Base-by-base conservation (phyloP, 2,888 invertebrate genomes). In the Cybosia mesomella region DNA sequence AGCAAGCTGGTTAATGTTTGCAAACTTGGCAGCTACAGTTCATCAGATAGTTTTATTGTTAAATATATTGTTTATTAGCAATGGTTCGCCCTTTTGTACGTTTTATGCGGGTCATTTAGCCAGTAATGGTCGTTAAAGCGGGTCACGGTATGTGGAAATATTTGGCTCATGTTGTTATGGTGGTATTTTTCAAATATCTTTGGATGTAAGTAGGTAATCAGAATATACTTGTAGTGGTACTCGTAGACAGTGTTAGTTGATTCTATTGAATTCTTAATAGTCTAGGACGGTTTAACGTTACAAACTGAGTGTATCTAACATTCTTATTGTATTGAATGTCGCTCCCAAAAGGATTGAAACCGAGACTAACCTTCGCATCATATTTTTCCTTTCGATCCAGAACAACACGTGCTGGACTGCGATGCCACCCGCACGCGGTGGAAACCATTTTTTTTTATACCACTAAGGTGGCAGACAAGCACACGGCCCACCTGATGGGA, bases 21-120 rank as follows among this genome's bases (percentile, higher is more conserved):
- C 79, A 79, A 83, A 84, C 84, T 89, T 89, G 88, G 89, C 88
- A 88, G 71, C 79, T 70, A 60, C 71, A 72, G 70, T 74, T 70
- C 71, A 70, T 74, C 79, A 78, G 79, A 84, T 87, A 84, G 85
- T 84, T 85, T 83, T 75, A 83, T 79, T 80, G 82, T 74, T 77
- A 70, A 83, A 74, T 74, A 76, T 71, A 80, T 81, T 83, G 80
- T 82, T 85, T 79, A 81, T 80, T 79, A 76, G 73, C 66, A 58
- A 76, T 71, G 75, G 66, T 72, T 70, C 76, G 79, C 78, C 77
- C 80, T 81, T 77, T 79, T 76, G 73, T 80, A 69, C 79, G 76
- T 81, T 84, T 82, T 79, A 83, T 84, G 83, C 81, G 77, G 82
- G 85, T 83, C 85, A 85, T 86, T 85, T 84, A 80, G 73, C 66